Percentiles rank a stretch among this genome's conserved stretches.
Conservation (phyloP, 2,888 invertebrate genomes). For the Endomychus coccineus region DNA sequence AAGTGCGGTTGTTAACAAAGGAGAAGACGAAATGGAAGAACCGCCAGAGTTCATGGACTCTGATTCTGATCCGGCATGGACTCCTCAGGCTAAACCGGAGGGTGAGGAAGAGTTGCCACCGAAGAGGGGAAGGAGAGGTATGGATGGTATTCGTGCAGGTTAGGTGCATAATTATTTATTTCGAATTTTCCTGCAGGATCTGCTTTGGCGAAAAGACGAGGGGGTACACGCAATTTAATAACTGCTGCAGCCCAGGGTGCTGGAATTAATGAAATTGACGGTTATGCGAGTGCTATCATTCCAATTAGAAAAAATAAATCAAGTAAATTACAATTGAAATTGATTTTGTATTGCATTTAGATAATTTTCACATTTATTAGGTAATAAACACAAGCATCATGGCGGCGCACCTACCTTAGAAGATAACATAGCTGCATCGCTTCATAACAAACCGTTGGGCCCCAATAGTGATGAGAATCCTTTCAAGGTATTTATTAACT, state of each 20-base stretch:
- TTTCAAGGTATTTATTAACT: conserved; percentile 51
- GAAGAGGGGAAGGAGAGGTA: conserved; percentile 36
- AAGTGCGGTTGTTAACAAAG: conserved; percentile 44
- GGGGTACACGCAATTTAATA: conserved; percentile 35
- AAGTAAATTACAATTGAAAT: conserved; percentile 14
- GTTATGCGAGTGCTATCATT: conserved; percentile 43
- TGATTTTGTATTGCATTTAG: too few species aligned
- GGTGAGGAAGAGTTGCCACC: conserved; percentile 39
- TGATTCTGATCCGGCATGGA: conserved; percentile 72
- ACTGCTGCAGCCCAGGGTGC: conserved; percentile 49
- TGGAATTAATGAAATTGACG: conserved; percentile 51
- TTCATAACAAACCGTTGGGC: conserved; percentile 39
- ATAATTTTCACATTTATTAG: too few species aligned
- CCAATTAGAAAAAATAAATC: conserved; percentile 23
- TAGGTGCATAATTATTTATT: too few species aligned
- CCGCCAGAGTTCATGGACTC: conserved; percentile 50
- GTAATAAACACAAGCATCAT: conserved; percentile 11
- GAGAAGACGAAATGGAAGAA: conserved; percentile 52
- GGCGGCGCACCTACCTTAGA: conserved; percentile 34
- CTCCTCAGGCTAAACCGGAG: conserved; percentile 52
- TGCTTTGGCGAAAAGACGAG: conserved; percentile 19
- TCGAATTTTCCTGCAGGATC: too few species aligned
- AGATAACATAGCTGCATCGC: conserved; percentile 47
- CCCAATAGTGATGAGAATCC: conserved; percentile 54
- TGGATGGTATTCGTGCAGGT: conserved; percentile 16